These are phyloP conservation scores for Amphiprion ocellaris DNA, from an alignment of 2,113 vertebrate genomes.

Conservation along the genomic window DNA sequence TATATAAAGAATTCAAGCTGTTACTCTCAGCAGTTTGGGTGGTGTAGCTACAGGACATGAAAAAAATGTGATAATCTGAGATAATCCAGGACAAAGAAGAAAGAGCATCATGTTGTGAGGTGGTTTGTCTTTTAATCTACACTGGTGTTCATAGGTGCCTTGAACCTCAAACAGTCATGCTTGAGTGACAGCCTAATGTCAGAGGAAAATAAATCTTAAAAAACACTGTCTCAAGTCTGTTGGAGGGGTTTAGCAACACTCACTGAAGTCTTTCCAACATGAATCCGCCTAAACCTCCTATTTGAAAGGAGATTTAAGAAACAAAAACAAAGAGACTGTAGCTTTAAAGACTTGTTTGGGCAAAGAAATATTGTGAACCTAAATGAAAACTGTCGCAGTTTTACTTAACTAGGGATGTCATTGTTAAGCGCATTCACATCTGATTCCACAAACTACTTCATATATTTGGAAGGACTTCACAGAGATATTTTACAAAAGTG, in stretches of 20 bases:
- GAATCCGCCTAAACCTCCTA: neutral
- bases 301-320: neutral
- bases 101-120: neutral
- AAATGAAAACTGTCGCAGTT: neutral
- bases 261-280: neutral
- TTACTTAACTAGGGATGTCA: too few species aligned
- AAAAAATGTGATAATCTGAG: neutral
- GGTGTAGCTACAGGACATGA: neutral
- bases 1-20: neutral
- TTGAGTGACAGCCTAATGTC: neutral
- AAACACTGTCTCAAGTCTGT: neutral
- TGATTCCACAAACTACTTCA: neutral
- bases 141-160: conserved; percentile 4
- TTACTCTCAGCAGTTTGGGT: neutral
- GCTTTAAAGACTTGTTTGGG: neutral
- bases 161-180: neutral
- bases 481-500: too few species aligned
- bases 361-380: too few species aligned
- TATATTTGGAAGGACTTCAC: neutral
- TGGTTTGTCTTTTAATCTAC: neutral
- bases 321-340: neutral
- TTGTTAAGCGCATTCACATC: too few species aligned
- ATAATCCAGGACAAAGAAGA: neutral
- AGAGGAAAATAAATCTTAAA: neutral
- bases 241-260: neutral